A percentile compares a stretch with the other conserved stretches of the same genome.
Evolutionary conservation across 2,797 vertebrate genomes (phyloP).

Genomic region (Cottoperca gobio): DNA sequence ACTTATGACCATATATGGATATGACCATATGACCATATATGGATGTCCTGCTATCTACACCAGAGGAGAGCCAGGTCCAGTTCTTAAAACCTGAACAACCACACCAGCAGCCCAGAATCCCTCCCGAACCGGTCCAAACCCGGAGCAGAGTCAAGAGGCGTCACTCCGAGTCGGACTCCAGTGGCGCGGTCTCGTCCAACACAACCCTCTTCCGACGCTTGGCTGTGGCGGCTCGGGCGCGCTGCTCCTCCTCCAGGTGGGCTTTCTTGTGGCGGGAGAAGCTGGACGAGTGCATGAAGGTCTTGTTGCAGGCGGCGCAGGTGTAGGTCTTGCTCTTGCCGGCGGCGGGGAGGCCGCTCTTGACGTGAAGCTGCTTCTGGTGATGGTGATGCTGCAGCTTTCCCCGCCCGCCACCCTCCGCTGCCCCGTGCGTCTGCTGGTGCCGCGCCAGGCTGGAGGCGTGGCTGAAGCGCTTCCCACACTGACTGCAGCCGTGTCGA

Average conservation of each 20-base stretch:
- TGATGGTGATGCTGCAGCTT: constrained; percentile 77
- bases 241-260: constrained; percentile 74
- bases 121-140: constrained; percentile 14
- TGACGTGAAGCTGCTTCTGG: constrained; percentile 63
- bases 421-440: constrained; percentile 71
- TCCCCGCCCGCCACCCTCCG: not conserved
- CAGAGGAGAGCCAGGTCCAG: constrained; percentile 52
- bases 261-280: constrained; percentile 85
- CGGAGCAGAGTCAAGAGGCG: not conserved
- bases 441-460: constrained; percentile 76
- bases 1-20: constrained; percentile 49
- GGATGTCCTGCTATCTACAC: constrained; percentile 76
- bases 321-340: constrained; percentile 75
- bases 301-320: constrained; percentile 81
- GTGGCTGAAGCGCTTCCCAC: constrained; percentile 77
- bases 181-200: constrained; percentile 79
- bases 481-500: constrained; percentile 71
- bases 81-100: constrained; percentile 40
- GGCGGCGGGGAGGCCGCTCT: constrained; percentile 34
- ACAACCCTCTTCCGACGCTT: constrained; percentile 61
- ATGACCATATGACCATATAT: constrained; percentile 47
- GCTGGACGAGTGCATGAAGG: constrained; percentile 86
- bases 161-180: constrained; percentile 85
- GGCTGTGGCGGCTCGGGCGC: constrained; percentile 18
- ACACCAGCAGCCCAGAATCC: constrained; percentile 13